phyloP scores from a whole-genome alignment of 2,797 vertebrate species.

The Danio albolineatus region DNA sequence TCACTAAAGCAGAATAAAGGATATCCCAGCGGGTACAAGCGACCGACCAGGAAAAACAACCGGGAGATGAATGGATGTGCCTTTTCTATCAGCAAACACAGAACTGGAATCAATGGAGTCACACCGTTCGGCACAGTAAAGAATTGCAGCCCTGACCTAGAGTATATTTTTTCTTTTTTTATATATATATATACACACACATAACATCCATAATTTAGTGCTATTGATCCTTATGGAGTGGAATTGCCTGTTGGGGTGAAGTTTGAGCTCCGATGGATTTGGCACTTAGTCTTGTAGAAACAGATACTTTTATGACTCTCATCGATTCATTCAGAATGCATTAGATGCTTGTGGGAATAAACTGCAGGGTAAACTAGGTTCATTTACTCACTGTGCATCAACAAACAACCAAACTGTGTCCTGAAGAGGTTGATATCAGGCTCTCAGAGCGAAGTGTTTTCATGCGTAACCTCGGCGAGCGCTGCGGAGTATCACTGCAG shows the following conservation, averaged over 20 bases:
- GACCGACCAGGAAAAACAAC: slow-evolving; percentile 46
- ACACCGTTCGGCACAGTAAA: slow-evolving; percentile 30
- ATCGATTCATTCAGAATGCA: slow-evolving; percentile 5
- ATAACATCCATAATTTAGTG: slow-evolving; percentile 29
- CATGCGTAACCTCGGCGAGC: background rate
- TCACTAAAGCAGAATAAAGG: slow-evolving; percentile 56
- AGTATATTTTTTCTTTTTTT: background rate
- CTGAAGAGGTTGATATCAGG: slow-evolving; percentile 6
- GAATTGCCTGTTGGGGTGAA: slow-evolving; percentile 27
- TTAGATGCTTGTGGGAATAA: slow-evolving; percentile 34
- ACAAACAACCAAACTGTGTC: slow-evolving; percentile 26
- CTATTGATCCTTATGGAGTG: slow-evolving; percentile 26
- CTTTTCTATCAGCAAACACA: slow-evolving; percentile 35
- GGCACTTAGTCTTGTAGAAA: slow-evolving; percentile 33
- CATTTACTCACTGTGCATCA: slow-evolving; percentile 38
- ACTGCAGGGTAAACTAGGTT: background rate
- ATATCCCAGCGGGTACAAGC: slow-evolving; percentile 58
- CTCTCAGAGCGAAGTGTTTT: slow-evolving; percentile 45
- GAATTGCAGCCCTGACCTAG: slow-evolving; percentile 1
- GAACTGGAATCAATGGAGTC: slow-evolving; percentile 37
- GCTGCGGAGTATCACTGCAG: slow-evolving; percentile 12
- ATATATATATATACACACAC: background rate
- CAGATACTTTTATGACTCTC: slow-evolving; percentile 21
- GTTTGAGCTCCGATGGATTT: slow-evolving; percentile 37
- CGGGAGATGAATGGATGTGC: slow-evolving; percentile 21